Conservation (phyloP, 2,113 vertebrate species). For the Gymnobelideus leadbeateri region DNA sequence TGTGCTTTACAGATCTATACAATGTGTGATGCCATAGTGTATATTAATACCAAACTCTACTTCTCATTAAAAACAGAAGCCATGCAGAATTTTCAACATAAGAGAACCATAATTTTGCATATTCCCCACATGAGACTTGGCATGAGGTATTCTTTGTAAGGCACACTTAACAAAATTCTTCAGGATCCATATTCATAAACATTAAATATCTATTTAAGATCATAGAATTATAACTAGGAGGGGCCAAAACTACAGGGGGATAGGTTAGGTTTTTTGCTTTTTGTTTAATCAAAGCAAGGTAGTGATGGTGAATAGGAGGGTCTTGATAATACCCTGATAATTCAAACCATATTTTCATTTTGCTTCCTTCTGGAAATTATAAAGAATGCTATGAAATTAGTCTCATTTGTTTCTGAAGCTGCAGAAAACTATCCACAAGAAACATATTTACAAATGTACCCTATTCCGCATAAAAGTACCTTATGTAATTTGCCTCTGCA, state of each 20-base stretch:
- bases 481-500: slow-evolving; percentile 51
- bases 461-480: slow-evolving; percentile 61
- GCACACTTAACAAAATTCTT: slow-evolving; percentile 78
- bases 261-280: slow-evolving; percentile 65
- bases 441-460: slow-evolving; percentile 68
- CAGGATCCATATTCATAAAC: slow-evolving; percentile 74
- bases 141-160: slow-evolving; percentile 74
- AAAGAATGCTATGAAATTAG: slow-evolving; percentile 80
- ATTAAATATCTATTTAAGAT: slow-evolving; percentile 73
- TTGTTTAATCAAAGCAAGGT: not conserved
- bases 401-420: slow-evolving; percentile 74
- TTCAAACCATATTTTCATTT: slow-evolving; percentile 76
- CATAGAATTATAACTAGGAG: slow-evolving; percentile 54
- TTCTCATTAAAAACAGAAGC: slow-evolving; percentile 66
- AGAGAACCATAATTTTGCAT: slow-evolving; percentile 79
- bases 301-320: not conserved
- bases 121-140: slow-evolving; percentile 75
- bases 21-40: slow-evolving; percentile 72
- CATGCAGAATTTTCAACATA: slow-evolving; percentile 75
- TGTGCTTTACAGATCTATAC: slow-evolving; percentile 72
- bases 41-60: slow-evolving; percentile 79
- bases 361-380: slow-evolving; percentile 70
- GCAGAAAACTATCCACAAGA: slow-evolving; percentile 71
- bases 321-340: slow-evolving; percentile 34
- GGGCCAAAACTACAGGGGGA: slow-evolving; percentile 71